These are phyloP conservation scores for Matsumyia berberina DNA, from an alignment of 2,888 invertebrate species.

Conservation along the genomic window DNA sequence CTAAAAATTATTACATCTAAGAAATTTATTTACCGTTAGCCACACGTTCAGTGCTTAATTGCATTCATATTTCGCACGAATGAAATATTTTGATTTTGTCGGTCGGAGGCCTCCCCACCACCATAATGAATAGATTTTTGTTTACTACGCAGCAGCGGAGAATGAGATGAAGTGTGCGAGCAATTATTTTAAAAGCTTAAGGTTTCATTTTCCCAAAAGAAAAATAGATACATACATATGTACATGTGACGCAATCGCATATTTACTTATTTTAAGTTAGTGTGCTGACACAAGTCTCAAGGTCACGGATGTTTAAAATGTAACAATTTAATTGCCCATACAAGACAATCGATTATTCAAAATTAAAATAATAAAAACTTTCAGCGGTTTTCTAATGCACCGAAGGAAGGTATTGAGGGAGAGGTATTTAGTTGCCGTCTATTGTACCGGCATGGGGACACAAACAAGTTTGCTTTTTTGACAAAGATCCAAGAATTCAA, in stretches of 20 bases:
- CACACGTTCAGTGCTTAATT: slow-evolving; percentile 39
- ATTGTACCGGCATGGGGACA: too few species aligned
- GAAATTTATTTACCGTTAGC: slow-evolving; percentile 31
- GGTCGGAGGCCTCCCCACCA: background rate
- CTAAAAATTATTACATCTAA: background rate
- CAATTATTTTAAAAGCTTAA: slow-evolving; percentile 25
- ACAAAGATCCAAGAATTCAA: slow-evolving; percentile 3
- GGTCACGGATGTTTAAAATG: background rate
- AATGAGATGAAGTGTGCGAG: slow-evolving; percentile 36
- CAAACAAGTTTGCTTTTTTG: slow-evolving; percentile 1
- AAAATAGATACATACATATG: too few species aligned
- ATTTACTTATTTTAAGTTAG: background rate
- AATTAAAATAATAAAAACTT: too few species aligned
- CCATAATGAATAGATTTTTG: slow-evolving; percentile 20
- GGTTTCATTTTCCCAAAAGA: slow-evolving; percentile 3
- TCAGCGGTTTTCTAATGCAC: too few species aligned
- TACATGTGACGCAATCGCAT: background rate
- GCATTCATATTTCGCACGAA: slow-evolving; percentile 18
- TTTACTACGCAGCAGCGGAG: slow-evolving; percentile 32
- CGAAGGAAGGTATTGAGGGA: too few species aligned
- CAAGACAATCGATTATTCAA: background rate
- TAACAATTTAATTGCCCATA: background rate
- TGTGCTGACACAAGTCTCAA: too few species aligned
- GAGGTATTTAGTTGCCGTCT: too few species aligned
- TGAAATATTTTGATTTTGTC: slow-evolving; percentile 19